Evolutionary conservation across 2,113 vertebrate species (phyloP).

Genomic region (Pontoporia blainvillei): DNA sequence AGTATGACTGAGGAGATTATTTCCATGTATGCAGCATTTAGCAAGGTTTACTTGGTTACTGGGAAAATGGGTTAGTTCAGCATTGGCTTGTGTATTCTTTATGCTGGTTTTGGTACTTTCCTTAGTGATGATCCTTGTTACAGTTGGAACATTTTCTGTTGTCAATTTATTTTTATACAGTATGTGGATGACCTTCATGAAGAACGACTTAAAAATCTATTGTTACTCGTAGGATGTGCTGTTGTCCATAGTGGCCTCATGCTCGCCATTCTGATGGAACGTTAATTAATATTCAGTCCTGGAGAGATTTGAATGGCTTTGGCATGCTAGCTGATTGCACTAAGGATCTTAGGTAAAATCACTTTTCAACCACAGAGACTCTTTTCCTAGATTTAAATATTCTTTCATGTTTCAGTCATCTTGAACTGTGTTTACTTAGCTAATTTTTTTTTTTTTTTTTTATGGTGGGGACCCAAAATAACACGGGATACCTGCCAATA

Average conservation of each 20-base stretch:
- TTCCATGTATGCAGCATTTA: neutral
- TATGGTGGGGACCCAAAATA: neutral
- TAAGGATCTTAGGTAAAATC: neutral
- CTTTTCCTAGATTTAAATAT: neutral
- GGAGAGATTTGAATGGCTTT: neutral
- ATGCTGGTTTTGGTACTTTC: neutral
- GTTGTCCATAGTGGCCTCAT: neutral
- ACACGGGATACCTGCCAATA: neutral
- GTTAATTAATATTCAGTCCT: neutral
- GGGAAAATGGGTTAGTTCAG: neutral
- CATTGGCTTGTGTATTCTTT: neutral
- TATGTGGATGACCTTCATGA: neutral
- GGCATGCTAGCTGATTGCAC: neutral
- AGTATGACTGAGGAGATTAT: neutral
- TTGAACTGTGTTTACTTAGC: neutral
- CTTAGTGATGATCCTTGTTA: neutral
- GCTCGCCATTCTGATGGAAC: neutral
- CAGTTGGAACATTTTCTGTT: neutral
- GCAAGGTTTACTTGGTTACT: neutral
- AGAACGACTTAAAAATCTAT: neutral
- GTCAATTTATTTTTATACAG: neutral
- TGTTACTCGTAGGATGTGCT: neutral
- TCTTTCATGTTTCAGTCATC: neutral
- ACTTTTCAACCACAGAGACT: neutral
- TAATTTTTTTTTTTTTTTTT: neutral